phyloP scores from a whole-genome alignment of 2,797 vertebrate genomes.

The Spea hammondii region DNA sequence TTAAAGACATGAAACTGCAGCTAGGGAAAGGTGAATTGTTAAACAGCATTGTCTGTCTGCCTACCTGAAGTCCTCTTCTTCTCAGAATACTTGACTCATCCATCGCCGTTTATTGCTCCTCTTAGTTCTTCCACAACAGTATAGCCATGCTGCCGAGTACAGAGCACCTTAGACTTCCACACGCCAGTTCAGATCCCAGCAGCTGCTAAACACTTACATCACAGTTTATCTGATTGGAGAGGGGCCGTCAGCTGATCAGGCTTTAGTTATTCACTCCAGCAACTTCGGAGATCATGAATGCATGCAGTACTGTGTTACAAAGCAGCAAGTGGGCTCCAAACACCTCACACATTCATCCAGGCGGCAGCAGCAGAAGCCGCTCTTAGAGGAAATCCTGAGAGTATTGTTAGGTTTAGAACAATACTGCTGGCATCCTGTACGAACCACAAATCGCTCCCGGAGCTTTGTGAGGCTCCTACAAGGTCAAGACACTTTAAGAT shows the following conservation, averaged over 20 bases:
- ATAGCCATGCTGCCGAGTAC: constrained; percentile 73
- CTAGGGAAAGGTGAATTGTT: constrained; percentile 25
- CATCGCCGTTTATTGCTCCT: constrained; percentile 69
- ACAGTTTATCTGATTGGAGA: constrained; percentile 90
- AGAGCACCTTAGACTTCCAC: constrained; percentile 66
- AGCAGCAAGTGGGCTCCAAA: constrained; percentile 66
- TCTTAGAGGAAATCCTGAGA: constrained; percentile 73
- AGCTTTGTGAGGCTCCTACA: constrained; percentile 53
- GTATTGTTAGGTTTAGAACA: constrained; percentile 67
- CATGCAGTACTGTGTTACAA: constrained; percentile 63
- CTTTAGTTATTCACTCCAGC: constrained; percentile 77
- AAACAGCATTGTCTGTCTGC: constrained; percentile 50
- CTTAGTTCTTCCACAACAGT: constrained; percentile 70
- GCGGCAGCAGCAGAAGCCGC: constrained; percentile 56
- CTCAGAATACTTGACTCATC: constrained; percentile 92
- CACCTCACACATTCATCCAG: constrained; percentile 60
- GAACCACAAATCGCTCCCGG: constrained; percentile 53
- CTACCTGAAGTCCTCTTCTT: constrained; percentile 91
- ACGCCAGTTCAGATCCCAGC: constrained; percentile 83
- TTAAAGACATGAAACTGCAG: constrained; percentile 50
- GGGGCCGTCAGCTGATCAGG: constrained; percentile 81
- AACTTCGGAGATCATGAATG: constrained; percentile 78
- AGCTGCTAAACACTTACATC: constrained; percentile 91
- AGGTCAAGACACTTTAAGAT: constrained; percentile 58
- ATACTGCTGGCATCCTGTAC: constrained; percentile 68